Evolutionary conservation across 2,113 vertebrate genomes (phyloP), one percentile per base, ranked within the genome.

Genomic region (Xenotilapia longispinis): DNA sequence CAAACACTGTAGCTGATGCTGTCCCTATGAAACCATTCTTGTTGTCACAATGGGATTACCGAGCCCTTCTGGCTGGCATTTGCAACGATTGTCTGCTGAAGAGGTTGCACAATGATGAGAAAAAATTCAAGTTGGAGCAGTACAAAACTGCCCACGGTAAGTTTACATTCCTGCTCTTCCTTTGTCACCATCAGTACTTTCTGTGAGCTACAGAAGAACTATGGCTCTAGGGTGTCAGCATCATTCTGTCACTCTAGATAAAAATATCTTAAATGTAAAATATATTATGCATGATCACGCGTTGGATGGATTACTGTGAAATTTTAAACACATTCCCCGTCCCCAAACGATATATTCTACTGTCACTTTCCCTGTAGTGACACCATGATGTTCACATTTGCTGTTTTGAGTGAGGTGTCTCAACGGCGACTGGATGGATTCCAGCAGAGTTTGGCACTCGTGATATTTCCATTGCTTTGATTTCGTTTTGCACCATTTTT

Each of bases 41-140:
- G 23, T 94, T 99, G 93, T 94, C 92, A 7, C 93, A 95, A 3
- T 88, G 94, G 3, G 98, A 99, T 91, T 97, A 97, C 89, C 81
- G 79, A 54, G 95, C 95, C 10, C 96, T 99, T 2, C 91, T 99
- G 75, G 96, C 97, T 7, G 98, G 98, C 10, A 97, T 98, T 63
- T 97, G 95, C 19, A 96, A 97, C 4, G 78, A 93, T 0, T 99
- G 98, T 97, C 96, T 99, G 19, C 84, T 97, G 65, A 93, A 89
- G 65, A 96, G 97, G 81, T 84, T 99, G 13, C 86, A 93, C 55
- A 91, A 84, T 57, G 89, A 96, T 8, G 95, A 96, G 0, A 97
- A 94, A 11, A 53, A 95, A 23, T 98, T 99, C 87, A 95, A 97
- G 90, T 84, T 96, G 2, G 91, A 90, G 23, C 82, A 91, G 3